Conservation (phyloP, 2,888 invertebrate genomes). For the Drosophila dives region DNA sequence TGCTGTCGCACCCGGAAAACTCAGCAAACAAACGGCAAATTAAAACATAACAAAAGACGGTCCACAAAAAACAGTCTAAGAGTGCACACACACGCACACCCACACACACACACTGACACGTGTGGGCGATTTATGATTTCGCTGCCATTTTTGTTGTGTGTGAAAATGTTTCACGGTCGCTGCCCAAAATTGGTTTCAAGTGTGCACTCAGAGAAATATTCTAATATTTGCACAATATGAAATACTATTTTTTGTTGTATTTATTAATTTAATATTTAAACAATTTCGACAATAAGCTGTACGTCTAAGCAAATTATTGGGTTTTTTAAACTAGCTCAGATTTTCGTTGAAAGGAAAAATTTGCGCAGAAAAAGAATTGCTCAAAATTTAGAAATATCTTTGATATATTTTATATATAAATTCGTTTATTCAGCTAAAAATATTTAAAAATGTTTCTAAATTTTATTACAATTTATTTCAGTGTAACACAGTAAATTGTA, state of each 20-base stretch:
- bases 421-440: neutral
- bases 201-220: constrained; percentile 10
- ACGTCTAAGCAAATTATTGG: neutral
- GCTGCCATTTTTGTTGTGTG: constrained; percentile 1
- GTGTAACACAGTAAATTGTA: neutral
- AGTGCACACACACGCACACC: constrained; percentile 8
- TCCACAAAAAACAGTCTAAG: constrained; percentile 15
- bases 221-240: neutral
- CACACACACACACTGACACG: neutral
- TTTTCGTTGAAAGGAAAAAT: neutral
- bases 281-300: neutral
- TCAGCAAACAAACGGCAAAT: constrained; percentile 55
- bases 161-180: constrained; percentile 15
- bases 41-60: constrained; percentile 69
- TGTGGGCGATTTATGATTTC: constrained; percentile 25
- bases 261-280: neutral
- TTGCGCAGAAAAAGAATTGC: too few relatives aligned
- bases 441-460: too few relatives aligned
- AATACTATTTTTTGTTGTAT: neutral
- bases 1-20: constrained; percentile 31
- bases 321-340: neutral
- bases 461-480: neutral
- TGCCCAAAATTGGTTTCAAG: neutral
- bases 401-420: neutral
- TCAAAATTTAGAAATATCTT: neutral